These are phyloP conservation scores for Monoplex corrugatus DNA, from an alignment of 2,888 invertebrate genomes.

Conservation along the genomic window DNA sequence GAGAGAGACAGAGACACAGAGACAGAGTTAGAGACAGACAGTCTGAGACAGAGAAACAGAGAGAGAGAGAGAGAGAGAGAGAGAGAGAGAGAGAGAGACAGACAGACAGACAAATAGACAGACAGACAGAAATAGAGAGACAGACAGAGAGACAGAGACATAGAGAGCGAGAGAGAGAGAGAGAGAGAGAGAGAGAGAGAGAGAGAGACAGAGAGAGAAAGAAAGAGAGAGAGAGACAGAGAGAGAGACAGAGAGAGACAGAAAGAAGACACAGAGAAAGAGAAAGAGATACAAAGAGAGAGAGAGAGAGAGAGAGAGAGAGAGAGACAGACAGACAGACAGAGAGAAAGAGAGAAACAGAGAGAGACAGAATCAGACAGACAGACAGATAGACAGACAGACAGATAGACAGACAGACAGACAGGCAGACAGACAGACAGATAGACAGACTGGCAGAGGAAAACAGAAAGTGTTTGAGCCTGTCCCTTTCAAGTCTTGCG, in stretches of 20 bases:
- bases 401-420: not conserved
- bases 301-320: not conserved
- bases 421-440: not conserved
- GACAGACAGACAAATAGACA: too few species aligned
- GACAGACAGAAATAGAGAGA: too few species aligned
- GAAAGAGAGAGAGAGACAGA: not conserved
- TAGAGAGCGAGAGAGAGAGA: too few species aligned
- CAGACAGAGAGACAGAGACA: too few species aligned
- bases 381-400: not conserved
- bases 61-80: too few species aligned
- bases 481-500: too few species aligned
- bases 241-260: not conserved
- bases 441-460: not conserved
- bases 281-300: not conserved
- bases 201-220: not conserved
- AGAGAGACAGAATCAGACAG: not conserved
- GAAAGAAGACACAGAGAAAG: too few species aligned
- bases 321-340: not conserved
- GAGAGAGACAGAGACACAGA: too few species aligned
- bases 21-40: too few species aligned
- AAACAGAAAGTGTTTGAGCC: too few species aligned
- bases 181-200: not conserved
- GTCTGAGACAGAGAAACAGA: too few species aligned
- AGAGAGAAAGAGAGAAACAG: not conserved
- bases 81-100: too few species aligned